These are phyloP conservation scores for Adelosebastes latens DNA, from an alignment of 2,797 vertebrate species.

Conservation along the genomic window DNA sequence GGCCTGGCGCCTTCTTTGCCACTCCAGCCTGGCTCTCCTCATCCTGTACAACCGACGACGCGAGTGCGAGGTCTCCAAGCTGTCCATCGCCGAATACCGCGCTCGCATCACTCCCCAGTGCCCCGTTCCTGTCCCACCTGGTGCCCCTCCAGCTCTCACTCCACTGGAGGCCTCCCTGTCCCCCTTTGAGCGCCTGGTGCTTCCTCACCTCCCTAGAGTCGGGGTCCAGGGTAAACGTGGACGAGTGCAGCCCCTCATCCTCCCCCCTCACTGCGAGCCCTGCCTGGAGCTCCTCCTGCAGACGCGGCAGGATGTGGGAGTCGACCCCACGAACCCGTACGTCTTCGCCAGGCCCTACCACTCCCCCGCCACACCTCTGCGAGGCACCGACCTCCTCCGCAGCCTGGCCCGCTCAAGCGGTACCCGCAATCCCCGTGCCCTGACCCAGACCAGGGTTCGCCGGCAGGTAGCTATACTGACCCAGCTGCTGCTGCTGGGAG, in stretches of 20 bases:
- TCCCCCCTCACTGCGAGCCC: constrained; percentile 84
- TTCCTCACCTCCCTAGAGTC: constrained; percentile 82
- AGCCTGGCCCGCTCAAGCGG: constrained; percentile 85
- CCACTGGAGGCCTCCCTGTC: constrained; percentile 85
- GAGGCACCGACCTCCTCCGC: constrained; percentile 85
- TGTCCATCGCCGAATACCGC: constrained; percentile 80
- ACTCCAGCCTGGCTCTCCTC: constrained; percentile 85
- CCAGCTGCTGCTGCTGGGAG: constrained; percentile 84
- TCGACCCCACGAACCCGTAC: constrained; percentile 82
- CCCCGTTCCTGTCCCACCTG: constrained; percentile 69
- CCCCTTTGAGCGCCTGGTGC: constrained; percentile 85
- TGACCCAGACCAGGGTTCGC: constrained; percentile 84
- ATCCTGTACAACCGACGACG: constrained; percentile 86
- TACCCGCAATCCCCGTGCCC: constrained; percentile 82
- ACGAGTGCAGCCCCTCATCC: constrained; percentile 84
- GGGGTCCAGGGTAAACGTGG: constrained; percentile 86
- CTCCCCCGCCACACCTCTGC: constrained; percentile 84
- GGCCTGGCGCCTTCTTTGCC: constrained; percentile 86
- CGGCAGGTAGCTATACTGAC: constrained; percentile 87
- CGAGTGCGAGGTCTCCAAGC: constrained; percentile 86
- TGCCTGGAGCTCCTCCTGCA: constrained; percentile 85
- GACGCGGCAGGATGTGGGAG: constrained; percentile 83
- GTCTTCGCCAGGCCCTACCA: constrained; percentile 86
- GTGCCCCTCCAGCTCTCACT: constrained; percentile 78
- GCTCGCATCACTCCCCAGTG: constrained; percentile 79